phyloP scores from a whole-genome alignment of 53 echinoderm and acorn worm species.

The Antedon mediterranea region DNA sequence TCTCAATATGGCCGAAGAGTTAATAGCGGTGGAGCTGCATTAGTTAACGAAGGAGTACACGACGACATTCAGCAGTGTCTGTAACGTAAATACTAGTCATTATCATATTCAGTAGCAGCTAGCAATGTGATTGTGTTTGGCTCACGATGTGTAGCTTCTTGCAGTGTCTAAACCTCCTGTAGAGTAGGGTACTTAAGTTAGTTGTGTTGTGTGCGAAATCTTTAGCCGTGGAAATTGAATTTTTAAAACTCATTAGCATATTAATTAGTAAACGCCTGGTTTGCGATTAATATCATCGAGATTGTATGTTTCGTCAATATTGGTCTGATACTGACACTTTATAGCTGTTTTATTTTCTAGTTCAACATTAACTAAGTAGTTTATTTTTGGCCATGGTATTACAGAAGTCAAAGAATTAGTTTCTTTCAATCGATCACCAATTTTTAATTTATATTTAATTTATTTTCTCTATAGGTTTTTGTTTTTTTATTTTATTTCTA shows the following conservation, averaged over 20 bases:
- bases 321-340: not conserved
- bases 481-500: no score
- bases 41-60: not conserved
- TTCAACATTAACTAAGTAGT: no score
- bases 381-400: no score
- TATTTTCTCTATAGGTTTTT: no score
- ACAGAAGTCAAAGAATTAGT: no score
- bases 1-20: not conserved
- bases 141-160: not conserved
- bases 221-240: not conserved
- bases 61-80: not conserved
- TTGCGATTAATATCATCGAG: not conserved
- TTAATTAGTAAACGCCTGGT: not conserved
- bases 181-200: not conserved
- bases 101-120: constrained; percentile 1
- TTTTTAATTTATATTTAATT: no score
- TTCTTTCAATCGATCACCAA: no score
- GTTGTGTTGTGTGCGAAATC: not conserved
- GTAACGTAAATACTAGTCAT: not conserved
- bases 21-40: not conserved
- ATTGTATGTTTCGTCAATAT: not conserved
- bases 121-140: not conserved
- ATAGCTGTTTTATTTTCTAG: not conserved
- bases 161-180: not conserved
- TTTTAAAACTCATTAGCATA: not conserved